Base-by-base conservation (phyloP, 2,888 invertebrate species). In the Acanthoscelides obtectus region DNA sequence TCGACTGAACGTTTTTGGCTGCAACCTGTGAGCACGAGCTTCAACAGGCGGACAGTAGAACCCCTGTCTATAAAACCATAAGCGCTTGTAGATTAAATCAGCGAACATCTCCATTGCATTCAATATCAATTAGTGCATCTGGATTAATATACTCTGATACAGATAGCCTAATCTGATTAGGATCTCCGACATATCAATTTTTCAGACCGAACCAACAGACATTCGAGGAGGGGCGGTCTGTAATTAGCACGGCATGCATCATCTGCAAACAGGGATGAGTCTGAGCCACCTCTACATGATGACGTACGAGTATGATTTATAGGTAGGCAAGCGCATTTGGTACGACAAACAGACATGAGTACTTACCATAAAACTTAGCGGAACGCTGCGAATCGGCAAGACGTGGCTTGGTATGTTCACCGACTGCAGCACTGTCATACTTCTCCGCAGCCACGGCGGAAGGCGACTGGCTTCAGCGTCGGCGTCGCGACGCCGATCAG, bases 401-500 rank as follows among this genome's bases (percentile, higher is more conserved):
- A 45, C 45, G 45, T 45, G 45, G 12, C 45, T n/a, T n/a, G n/a
- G 45, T 4, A 45, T 45, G 45, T 17, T 45, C 45, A 45, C 45
- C 45, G 17, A 12, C 12, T 45, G 45, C 45, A 45, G 45, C 45
- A 45, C 45, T 45, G 45, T 45, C 45, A 45, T 45, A 45, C 45
- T 45, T 45, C 8, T 45, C 12, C 45, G 45, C 45, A 45, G 12
- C 3, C 12, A 12, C 45, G 45, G 45, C 45, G 45, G 45, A 1
- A 1, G 45, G 45, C 45, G 45, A 45, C 45, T 45, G 45, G 45
- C 45, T 45, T 4, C 17, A 12, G 45, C 45, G 45, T 45, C 45
- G 45, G 45, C 45, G 77, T 76, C 79, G 83, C 83, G 83, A 84
- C 83, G 80, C 84, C 85, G 84, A 81, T 81, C 81, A 84, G 84